Evolutionary conservation across 2,888 invertebrate species (phyloP).

Genomic region (Deilephila porcellus): DNA sequence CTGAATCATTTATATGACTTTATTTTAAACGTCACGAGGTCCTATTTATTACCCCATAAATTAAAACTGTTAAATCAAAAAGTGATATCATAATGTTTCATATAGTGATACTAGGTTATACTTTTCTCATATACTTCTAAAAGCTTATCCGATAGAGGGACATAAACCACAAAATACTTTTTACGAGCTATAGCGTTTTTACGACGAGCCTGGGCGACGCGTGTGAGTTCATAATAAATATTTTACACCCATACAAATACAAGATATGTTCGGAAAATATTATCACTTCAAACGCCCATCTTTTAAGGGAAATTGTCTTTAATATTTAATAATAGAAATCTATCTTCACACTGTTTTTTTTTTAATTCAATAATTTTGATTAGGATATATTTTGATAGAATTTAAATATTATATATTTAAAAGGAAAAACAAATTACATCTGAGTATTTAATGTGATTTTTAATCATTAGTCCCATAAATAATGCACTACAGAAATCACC

Average conservation of each 20-base stretch:
- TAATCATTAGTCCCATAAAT: no score
- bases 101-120: background rate
- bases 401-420: no score
- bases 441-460: no score
- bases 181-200: slow-evolving; percentile 34
- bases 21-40: background rate
- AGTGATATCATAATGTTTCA: background rate
- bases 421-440: no score
- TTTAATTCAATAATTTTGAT: no score
- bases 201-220: slow-evolving; percentile 19
- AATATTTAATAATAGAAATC: no score
- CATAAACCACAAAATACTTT: slow-evolving; percentile 34
- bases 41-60: background rate
- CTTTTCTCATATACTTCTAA: slow-evolving; percentile 16
- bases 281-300: background rate
- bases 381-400: no score
- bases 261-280: background rate
- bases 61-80: background rate
- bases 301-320: no score
- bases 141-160: slow-evolving; percentile 25
- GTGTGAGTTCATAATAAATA: slow-evolving; percentile 28
- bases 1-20: no score
- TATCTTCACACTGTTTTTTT: no score
- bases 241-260: background rate
- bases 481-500: no score